These are phyloP conservation scores for Heptranchias perlo DNA, from an alignment of 2,113 vertebrate genomes.

Conservation along the genomic window DNA sequence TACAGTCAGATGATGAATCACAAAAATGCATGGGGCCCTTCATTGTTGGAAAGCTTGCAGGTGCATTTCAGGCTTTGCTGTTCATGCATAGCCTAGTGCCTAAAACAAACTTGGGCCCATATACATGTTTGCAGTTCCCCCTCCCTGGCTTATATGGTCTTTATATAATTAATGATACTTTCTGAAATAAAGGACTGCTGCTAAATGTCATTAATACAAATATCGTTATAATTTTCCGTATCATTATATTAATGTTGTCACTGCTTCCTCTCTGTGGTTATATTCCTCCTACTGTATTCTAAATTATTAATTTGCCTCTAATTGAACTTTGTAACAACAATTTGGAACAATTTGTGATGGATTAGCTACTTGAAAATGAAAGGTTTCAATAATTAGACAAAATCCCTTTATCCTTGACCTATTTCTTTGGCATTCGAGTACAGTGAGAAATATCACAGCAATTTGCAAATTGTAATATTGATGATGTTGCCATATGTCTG, in stretches of 20 bases:
- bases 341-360: not conserved
- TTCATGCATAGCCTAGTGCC: too few species aligned
- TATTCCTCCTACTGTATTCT: not conserved
- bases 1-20: not conserved
- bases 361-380: not conserved
- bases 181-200: not conserved
- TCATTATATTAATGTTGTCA: not conserved
- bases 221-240: not conserved
- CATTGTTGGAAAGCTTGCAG: not conserved
- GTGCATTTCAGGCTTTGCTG: not conserved
- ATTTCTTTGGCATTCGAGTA: not conserved
- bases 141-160: not conserved
- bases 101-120: not conserved
- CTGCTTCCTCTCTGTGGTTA: not conserved
- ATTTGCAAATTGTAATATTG: not conserved
- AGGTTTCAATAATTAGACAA: not conserved
- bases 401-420: not conserved
- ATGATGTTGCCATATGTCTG: not conserved
- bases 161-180: not conserved
- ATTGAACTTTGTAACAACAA: not conserved
- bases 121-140: not conserved
- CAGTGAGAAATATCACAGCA: not conserved
- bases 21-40: not conserved
- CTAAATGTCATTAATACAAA: not conserved
- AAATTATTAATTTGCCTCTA: constrained; percentile 23